phyloP scores from a whole-genome alignment of 2,888 invertebrate genomes.

The Antheraea assamensis region DNA sequence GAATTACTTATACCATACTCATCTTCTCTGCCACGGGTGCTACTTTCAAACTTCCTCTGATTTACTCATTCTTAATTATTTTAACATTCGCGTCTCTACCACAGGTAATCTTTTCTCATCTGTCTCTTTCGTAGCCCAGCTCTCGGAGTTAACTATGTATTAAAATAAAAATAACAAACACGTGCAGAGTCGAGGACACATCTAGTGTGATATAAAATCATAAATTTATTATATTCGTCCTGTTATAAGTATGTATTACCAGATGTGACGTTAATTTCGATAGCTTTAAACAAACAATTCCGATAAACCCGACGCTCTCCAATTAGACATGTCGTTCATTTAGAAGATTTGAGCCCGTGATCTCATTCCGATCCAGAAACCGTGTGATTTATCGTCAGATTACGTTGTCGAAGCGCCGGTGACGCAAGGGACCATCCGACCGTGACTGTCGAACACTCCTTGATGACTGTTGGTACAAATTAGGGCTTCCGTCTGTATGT shows the following conservation, averaged over 20 bases:
- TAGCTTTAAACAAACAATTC: conserved; percentile 15
- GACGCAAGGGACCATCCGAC: conserved; percentile 73
- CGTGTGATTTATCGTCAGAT: conserved; percentile 71
- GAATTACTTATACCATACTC: no score
- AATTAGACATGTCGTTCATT: conserved; percentile 24
- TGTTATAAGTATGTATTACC: not conserved
- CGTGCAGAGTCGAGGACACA: not conserved
- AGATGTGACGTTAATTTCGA: conserved; percentile 5
- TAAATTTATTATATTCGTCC: not conserved
- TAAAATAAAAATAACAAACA: not conserved
- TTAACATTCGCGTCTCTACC: no score
- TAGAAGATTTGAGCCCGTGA: conserved; percentile 60
- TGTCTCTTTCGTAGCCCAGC: no score
- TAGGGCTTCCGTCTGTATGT: conserved; percentile 11
- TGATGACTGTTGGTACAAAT: conserved; percentile 22
- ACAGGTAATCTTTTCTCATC: no score
- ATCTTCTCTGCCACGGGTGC: no score
- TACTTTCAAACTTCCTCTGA: no score
- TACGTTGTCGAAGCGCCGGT: conserved; percentile 58
- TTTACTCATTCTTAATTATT: no score
- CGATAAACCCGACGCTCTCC: conserved; percentile 17
- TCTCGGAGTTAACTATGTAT: not conserved
- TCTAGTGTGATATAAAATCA: not conserved
- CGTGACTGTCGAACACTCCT: conserved; percentile 77
- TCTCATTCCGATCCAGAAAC: conserved; percentile 75